Base-by-base conservation (phyloP, 2,888 invertebrate genomes). In the Diabrotica balteata region DNA sequence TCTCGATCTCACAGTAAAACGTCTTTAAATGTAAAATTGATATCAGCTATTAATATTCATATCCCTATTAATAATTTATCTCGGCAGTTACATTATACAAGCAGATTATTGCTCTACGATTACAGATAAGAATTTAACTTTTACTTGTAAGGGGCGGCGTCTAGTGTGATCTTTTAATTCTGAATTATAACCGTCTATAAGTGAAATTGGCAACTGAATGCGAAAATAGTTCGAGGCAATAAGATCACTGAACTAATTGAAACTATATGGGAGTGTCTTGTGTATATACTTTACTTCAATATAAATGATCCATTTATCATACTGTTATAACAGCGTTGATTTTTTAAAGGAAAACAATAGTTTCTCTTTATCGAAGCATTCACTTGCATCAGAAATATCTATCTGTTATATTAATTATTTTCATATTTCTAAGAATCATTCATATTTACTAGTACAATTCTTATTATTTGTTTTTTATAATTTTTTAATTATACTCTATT, bases 31-130 rank as follows among this genome's bases (percentile, higher is more conserved):
- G 10, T n/a, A 7, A 6, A 54, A 42, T 54, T 54, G n/a, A 42
- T 54, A 52, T 22, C 11, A 52, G 32, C 32, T 42, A 54, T 22
- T 10, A 10, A 54, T 6, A 49, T 59, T 50, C 32, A 59, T 50
- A 59, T 60, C 50, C 51, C 46, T 60, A 44, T 60, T 60, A 60
- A 60, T 60, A 60, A 60, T 60, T 51, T 45, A 60, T 51, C 22
- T 49, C n/a, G 9, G 10, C 59, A n/a, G 51, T 44, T 22, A 51
- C 51, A 44, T 59, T 43, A 9, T 43, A 49, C 50, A 10, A 32
- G 32, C 59, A 51, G 51, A 60, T 60, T 46, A 51, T 60, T 10
- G 49, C 52, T 51, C 10, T 22, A 44, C 44, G 51, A 11, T 44
- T 44, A 8, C 7, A 42, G 17, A 43, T 22, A 51, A 46, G 32